These are phyloP conservation scores for Andrena bicolor DNA, from an alignment of 2,888 invertebrate genomes.

Conservation along the genomic window DNA sequence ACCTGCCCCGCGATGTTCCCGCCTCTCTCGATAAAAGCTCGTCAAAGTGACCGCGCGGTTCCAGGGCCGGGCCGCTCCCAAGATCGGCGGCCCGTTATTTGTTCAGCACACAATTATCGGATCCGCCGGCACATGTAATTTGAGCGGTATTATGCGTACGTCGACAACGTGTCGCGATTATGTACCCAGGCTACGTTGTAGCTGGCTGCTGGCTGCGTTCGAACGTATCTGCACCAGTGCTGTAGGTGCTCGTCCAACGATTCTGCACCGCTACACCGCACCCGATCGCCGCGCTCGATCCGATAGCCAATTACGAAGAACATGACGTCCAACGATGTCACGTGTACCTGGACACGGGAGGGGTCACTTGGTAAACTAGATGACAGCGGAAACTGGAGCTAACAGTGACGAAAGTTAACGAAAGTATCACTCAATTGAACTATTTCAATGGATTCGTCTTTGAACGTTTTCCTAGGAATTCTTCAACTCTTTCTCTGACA, in stretches of 20 bases:
- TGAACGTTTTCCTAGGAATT: too few species aligned
- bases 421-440: background rate
- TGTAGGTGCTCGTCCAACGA: conserved; percentile 40
- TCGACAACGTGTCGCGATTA: conserved; percentile 81
- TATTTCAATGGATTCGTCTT: background rate
- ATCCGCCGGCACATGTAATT: conserved; percentile 77
- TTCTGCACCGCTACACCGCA: conserved; percentile 32
- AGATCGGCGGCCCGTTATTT: conserved; percentile 70
- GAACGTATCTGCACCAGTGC: conserved; percentile 49
- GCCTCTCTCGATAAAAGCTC: conserved; percentile 13
- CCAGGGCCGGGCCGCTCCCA: conserved; percentile 32
- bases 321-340: conserved; percentile 77
- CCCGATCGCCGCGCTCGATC: conserved; percentile 75
- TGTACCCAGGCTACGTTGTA: conserved; percentile 62
- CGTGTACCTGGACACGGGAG: conserved; percentile 44
- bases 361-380: conserved; percentile 4
- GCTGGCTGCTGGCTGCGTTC: conserved; percentile 33
- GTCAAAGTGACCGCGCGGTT: conserved; percentile 7
- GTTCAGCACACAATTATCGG: conserved; percentile 78
- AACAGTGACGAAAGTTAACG: background rate
- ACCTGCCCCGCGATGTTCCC: background rate
- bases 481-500: too few species aligned
- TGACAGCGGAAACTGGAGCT: background rate
- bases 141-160: conserved; percentile 72
- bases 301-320: conserved; percentile 81